Percentiles rank a stretch among this genome's conserved stretches.
Conservation (phyloP, 30 jellyfish, hydroid and myxozoan species). For the Cassiopea andromeda region DNA sequence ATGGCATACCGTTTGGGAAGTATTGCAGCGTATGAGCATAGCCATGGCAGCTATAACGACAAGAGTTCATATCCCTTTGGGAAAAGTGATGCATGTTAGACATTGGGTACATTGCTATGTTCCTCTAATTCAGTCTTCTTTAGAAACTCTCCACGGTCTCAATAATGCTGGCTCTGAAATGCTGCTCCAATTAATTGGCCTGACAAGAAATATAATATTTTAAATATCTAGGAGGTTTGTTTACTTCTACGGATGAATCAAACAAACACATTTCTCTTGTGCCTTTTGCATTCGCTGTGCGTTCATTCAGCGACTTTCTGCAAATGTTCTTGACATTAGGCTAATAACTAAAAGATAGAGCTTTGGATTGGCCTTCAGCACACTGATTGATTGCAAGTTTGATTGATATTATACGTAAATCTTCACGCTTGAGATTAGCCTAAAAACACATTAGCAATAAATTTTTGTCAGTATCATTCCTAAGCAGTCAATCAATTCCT, state of each 20-base stretch:
- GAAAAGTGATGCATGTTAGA: constrained; percentile 66
- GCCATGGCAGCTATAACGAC: constrained; percentile 83
- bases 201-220: not conserved
- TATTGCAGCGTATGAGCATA: constrained; percentile 91
- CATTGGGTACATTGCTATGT: constrained; percentile 30
- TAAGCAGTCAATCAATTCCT: not conserved
- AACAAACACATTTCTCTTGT: too few relatives aligned
- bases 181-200: not conserved
- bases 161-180: not conserved
- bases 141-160: not conserved
- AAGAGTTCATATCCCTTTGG: constrained; percentile 66
- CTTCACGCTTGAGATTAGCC: constrained; percentile 5
- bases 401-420: not conserved
- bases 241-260: too few relatives aligned
- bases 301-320: not conserved
- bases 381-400: not conserved
- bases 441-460: constrained; percentile 12
- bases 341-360: not conserved
- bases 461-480: not conserved
- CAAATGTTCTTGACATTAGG: not conserved
- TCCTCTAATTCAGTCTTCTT: not conserved
- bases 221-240: not conserved
- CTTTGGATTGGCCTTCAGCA: not conserved
- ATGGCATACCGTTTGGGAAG: constrained; percentile 79
- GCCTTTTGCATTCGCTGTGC: not conserved